phyloP scores from a whole-genome alignment of 2,888 invertebrate species.

The Lymantria dispar region DNA sequence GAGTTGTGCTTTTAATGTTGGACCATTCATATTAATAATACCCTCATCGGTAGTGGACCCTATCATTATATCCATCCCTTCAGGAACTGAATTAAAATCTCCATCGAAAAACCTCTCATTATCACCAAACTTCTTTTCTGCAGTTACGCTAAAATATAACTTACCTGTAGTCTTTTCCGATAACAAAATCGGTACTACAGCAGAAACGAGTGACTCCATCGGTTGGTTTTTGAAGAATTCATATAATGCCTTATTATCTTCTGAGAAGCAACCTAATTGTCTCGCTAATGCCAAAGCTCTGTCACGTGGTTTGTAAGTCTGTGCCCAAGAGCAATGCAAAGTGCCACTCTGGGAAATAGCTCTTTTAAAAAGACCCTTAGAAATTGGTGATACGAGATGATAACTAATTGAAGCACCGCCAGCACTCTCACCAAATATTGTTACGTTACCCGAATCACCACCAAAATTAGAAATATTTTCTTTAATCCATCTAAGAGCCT shows the following conservation, averaged over 20 bases:
- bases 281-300: constrained; percentile 35
- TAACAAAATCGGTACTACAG: constrained; percentile 11
- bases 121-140: constrained; percentile 33
- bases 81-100: constrained; percentile 61
- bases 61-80: constrained; percentile 83
- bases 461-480: constrained; percentile 36
- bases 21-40: constrained; percentile 11
- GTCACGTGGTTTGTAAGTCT: constrained; percentile 68
- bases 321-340: constrained; percentile 79
- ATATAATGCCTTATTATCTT: constrained; percentile 30
- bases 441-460: constrained; percentile 35
- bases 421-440: constrained; percentile 47
- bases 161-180: constrained; percentile 6
- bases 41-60: constrained; percentile 88
- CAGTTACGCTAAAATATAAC: constrained; percentile 26
- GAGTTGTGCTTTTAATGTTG: constrained; percentile 15
- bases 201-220: constrained; percentile 16
- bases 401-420: constrained; percentile 42
- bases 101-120: constrained; percentile 40
- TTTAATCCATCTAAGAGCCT: constrained; percentile 37
- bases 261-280: constrained; percentile 31
- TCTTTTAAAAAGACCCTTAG: constrained; percentile 52
- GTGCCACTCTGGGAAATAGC: constrained; percentile 86
- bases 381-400: constrained; percentile 57
- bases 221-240: constrained; percentile 33